Percentiles rank a stretch among this genome's conserved stretches.
Conservation (phyloP, 2,797 vertebrate species). For the Telmatherina bonti region DNA sequence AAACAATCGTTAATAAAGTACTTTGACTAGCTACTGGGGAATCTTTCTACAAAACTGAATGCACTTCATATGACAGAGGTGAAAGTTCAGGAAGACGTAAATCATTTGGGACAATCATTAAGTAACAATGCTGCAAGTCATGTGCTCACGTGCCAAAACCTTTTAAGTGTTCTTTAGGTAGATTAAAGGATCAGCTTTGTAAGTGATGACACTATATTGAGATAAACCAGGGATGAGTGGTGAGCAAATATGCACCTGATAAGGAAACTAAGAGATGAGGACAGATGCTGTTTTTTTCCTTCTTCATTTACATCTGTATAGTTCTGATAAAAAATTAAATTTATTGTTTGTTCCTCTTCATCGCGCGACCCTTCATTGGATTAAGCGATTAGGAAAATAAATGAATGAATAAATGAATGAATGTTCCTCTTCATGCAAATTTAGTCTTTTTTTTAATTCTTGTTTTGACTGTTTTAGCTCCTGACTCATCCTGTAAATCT, state of each 20-base stretch:
- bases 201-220: slow-evolving; percentile 33
- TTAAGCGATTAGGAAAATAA: too few species aligned
- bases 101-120: not conserved
- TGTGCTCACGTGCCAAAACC: not conserved
- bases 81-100: not conserved
- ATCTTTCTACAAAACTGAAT: not conserved
- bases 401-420: too few species aligned
- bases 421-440: too few species aligned
- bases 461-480: too few species aligned
- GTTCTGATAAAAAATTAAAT: too few species aligned
- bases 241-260: not conserved
- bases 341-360: too few species aligned
- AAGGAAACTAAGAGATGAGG: not conserved
- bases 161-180: not conserved
- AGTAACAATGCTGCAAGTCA: not conserved
- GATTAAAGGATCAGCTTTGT: slow-evolving; percentile 54
- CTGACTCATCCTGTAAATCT: too few species aligned
- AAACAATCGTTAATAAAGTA: too few species aligned
- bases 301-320: not conserved
- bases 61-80: not conserved
- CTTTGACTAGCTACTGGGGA: too few species aligned
- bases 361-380: too few species aligned
- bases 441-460: too few species aligned
- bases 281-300: not conserved
- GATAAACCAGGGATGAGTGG: slow-evolving; percentile 14